phyloP scores from a whole-genome alignment of 2,797 vertebrate genomes.

The Poeciliopsis presidionis region DNA sequence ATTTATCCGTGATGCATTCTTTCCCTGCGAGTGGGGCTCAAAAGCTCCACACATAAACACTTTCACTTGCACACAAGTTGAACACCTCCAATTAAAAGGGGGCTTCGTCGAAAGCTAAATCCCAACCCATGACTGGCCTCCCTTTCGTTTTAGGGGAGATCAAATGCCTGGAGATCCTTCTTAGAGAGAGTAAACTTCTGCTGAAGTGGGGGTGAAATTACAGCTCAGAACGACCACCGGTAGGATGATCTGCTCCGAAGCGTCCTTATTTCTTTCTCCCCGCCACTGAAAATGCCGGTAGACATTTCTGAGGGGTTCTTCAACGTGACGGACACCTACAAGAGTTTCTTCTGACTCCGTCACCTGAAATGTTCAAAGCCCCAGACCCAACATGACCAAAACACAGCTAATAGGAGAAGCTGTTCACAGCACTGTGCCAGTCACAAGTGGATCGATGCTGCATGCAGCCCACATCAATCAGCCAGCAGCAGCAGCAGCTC shows the following conservation, averaged over 20 bases:
- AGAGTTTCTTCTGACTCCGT: background rate
- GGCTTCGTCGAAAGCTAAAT: conserved; percentile 48
- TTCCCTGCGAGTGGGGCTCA: conserved; percentile 49
- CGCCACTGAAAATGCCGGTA: background rate
- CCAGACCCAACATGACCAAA: background rate
- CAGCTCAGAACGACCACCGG: conserved; percentile 14
- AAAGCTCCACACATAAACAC: conserved; percentile 37
- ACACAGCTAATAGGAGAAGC: background rate
- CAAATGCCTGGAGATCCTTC: conserved; percentile 42
- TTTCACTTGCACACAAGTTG: conserved; percentile 29
- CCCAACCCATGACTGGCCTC: conserved; percentile 36
- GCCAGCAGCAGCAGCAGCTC: conserved; percentile 46
- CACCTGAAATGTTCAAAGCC: background rate
- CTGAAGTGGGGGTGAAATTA: conserved; percentile 15
- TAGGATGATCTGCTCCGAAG: background rate
- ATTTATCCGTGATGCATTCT: conserved; percentile 65
- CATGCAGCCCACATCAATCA: conserved; percentile 58
- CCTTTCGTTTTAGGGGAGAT: conserved; percentile 34
- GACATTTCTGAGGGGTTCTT: background rate
- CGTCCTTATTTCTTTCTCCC: background rate
- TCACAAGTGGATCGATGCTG: conserved; percentile 45
- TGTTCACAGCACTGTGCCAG: conserved; percentile 22
- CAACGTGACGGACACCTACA: background rate
- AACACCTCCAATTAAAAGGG: conserved; percentile 61
- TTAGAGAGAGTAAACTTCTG: conserved; percentile 5